Evolutionary conservation across 2,888 invertebrate species (phyloP).

Genomic region (Stegana nigrithorax): DNA sequence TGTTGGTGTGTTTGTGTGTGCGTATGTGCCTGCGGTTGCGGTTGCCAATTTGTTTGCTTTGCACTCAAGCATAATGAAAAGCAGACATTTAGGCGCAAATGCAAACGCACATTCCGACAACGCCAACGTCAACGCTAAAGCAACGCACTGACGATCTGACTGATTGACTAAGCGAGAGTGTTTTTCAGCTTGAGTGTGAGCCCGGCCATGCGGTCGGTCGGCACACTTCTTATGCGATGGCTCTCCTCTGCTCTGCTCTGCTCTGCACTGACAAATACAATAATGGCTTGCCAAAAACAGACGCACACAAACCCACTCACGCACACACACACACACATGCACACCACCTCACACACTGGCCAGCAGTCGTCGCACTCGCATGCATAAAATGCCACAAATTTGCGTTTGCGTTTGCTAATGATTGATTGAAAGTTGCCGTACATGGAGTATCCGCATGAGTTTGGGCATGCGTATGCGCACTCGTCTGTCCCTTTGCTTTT

Average conservation of each 20-base stretch:
- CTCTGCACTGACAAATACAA: neutral
- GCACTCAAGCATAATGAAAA: constrained; percentile 60
- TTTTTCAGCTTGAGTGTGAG: too few relatives aligned
- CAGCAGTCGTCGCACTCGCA: too few relatives aligned
- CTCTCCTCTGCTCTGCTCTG: neutral
- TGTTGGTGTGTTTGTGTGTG: too few relatives aligned
- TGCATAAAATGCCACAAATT: neutral
- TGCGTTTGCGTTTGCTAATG: constrained; percentile 4
- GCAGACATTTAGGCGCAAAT: constrained; percentile 47
- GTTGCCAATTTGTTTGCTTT: constrained; percentile 55
- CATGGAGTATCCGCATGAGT: neutral
- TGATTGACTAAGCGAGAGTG: neutral
- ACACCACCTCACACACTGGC: neutral
- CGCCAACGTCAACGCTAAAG: neutral
- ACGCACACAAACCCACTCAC: neutral
- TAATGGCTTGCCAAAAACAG: neutral
- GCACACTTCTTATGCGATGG: neutral
- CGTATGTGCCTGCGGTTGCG: constrained; percentile 30
- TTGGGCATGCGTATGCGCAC: neutral
- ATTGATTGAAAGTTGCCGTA: constrained; percentile 1
- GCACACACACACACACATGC: neutral
- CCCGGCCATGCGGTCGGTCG: neutral
- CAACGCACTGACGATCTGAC: neutral
- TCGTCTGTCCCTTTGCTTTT: neutral
- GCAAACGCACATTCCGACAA: neutral